A percentile compares a stretch with the other conserved stretches of the same genome.
These are phyloP conservation scores for Tyto alba DNA, from an alignment of 2,113 vertebrate genomes.

Conservation along the genomic window DNA sequence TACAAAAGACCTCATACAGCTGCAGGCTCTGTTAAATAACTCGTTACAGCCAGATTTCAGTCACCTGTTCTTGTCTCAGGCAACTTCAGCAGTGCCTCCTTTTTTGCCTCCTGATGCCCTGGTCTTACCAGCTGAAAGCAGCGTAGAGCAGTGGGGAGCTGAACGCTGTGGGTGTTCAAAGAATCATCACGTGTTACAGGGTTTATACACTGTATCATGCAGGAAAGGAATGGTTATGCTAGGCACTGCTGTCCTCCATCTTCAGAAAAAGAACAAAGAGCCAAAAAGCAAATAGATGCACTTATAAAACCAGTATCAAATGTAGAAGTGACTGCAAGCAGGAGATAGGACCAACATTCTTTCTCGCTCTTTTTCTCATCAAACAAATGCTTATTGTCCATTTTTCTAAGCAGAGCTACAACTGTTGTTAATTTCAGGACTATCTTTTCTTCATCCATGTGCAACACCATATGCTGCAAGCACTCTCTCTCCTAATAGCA, in stretches of 20 bases:
- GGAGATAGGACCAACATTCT: accelerated
- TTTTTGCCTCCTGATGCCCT: background rate
- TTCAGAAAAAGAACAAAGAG: background rate
- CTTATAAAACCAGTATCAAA: background rate
- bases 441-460: background rate
- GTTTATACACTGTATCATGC: accelerated
- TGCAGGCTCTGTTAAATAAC: background rate
- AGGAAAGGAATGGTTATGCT: background rate
- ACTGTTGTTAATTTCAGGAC: background rate
- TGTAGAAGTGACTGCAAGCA: background rate
- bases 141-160: background rate
- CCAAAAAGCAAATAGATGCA: background rate
- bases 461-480: accelerated
- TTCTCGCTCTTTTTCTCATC: background rate
- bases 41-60: background rate
- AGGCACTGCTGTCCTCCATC: background rate
- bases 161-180: accelerated
- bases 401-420: background rate
- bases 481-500: background rate
- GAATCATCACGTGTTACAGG: accelerated
- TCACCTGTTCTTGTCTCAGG: background rate
- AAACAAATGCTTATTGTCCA: background rate
- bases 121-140: background rate
- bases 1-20: accelerated
- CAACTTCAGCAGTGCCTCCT: background rate